Percentiles rank a stretch among this genome's conserved stretches.
These are phyloP conservation scores for Synergus laeviventris DNA, from an alignment of 2,888 invertebrate species.

Conservation along the genomic window DNA sequence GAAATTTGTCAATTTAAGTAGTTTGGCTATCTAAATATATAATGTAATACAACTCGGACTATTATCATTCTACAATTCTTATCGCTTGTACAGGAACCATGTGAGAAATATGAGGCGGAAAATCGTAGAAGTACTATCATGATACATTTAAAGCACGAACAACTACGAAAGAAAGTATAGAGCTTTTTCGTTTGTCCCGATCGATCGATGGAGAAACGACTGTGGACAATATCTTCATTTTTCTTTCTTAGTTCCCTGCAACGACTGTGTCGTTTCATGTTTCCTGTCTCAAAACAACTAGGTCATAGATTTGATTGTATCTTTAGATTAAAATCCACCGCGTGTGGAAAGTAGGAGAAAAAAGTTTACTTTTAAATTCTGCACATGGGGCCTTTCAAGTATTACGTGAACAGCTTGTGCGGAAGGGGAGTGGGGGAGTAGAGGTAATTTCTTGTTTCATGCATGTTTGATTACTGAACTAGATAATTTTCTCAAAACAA, in stretches of 20 bases:
- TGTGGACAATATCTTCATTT: slow-evolving; percentile 10
- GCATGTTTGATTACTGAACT: no score
- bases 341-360: background rate
- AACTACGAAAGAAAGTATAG: slow-evolving; percentile 14
- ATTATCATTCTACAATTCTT: background rate
- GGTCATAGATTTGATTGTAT: background rate
- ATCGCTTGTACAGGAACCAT: background rate
- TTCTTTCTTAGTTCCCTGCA: background rate
- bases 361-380: background rate
- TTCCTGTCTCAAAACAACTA: background rate
- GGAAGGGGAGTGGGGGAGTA: no score
- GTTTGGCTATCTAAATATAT: background rate
- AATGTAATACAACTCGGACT: background rate
- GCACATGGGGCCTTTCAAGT: no score
- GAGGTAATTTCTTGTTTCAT: no score
- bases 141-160: slow-evolving; percentile 29
- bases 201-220: slow-evolving; percentile 19
- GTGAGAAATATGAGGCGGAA: slow-evolving; percentile 22
- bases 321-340: background rate
- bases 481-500: no score
- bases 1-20: background rate
- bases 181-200: slow-evolving; percentile 12
- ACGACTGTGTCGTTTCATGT: background rate
- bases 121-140: slow-evolving; percentile 25
- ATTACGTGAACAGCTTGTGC: no score